Evolutionary conservation across 2,888 invertebrate species (phyloP).

Genomic region (Philereme transversata): DNA sequence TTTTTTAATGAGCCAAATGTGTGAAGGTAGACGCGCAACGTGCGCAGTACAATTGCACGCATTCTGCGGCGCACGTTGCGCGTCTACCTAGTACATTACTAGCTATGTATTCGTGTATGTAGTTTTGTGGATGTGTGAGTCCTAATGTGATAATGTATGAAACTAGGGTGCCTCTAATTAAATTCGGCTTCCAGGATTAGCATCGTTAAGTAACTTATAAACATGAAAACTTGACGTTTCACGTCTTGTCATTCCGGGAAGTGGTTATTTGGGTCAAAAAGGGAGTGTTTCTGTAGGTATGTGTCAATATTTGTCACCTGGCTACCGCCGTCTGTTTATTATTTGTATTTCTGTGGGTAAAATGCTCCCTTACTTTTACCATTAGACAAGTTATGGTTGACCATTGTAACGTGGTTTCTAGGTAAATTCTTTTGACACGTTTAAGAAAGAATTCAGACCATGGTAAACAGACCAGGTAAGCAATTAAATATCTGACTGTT

Average conservation of each 20-base stretch:
- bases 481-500: too few relatives aligned
- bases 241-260: constrained; percentile 53
- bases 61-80: too few relatives aligned
- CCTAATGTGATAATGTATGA: constrained; percentile 8
- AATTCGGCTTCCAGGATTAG: constrained; percentile 47
- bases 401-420: constrained; percentile 4
- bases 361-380: constrained; percentile 37
- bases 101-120: too few relatives aligned
- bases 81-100: too few relatives aligned
- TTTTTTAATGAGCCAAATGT: constrained; percentile 6
- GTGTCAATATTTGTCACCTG: constrained; percentile 65
- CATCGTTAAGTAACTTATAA: constrained; percentile 39
- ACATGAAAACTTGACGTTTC: constrained; percentile 36
- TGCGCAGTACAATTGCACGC: too few relatives aligned
- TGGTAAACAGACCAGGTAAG: too few relatives aligned
- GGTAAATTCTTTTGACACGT: not conserved
- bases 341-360: constrained; percentile 32
- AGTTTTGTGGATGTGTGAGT: not conserved
- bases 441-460: too few relatives aligned
- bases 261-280: constrained; percentile 64
- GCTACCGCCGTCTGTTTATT: constrained; percentile 34
- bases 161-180: constrained; percentile 42
- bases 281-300: constrained; percentile 49
- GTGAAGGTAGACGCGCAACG: too few relatives aligned
- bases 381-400: constrained; percentile 30